A percentile compares a stretch with the other conserved stretches of the same genome.
Evolutionary conservation across 2,113 vertebrate species (phyloP).

Genomic region (Cochlearius cochlearius): DNA sequence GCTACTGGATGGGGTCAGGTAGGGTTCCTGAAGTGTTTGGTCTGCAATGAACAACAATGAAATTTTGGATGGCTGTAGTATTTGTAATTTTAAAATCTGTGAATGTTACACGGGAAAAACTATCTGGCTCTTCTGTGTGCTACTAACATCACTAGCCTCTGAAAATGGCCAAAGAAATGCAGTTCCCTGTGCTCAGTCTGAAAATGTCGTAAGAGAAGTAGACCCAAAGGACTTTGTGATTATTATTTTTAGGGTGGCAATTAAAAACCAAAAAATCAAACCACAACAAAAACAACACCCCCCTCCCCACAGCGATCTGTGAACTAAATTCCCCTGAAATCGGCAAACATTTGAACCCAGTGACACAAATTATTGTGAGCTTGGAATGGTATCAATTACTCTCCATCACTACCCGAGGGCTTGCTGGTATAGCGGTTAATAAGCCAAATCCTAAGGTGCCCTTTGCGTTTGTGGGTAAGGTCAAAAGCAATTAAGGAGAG

Average conservation of each 20-base stretch:
- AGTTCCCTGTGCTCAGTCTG: neutral
- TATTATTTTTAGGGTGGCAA: neutral
- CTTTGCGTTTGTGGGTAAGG: constrained; percentile 22
- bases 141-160: neutral
- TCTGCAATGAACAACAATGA: neutral
- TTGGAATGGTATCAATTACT: constrained; percentile 29
- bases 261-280: neutral
- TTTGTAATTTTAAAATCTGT: neutral
- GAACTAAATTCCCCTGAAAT: constrained; percentile 22
- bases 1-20: neutral
- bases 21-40: neutral
- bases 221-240: neutral
- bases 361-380: neutral
- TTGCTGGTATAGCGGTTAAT: constrained; percentile 20
- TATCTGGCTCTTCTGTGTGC: neutral
- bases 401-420: neutral
- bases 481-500: constrained; percentile 25
- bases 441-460: constrained; percentile 25
- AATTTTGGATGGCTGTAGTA: neutral
- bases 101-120: neutral
- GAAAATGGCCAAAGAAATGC: neutral
- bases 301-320: neutral
- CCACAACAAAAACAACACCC: neutral
- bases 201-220: neutral
- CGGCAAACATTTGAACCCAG: neutral